Evolutionary conservation across 1,140 invertebrate genomes (phyloP).

Genomic region (Calephelis nemesis): DNA sequence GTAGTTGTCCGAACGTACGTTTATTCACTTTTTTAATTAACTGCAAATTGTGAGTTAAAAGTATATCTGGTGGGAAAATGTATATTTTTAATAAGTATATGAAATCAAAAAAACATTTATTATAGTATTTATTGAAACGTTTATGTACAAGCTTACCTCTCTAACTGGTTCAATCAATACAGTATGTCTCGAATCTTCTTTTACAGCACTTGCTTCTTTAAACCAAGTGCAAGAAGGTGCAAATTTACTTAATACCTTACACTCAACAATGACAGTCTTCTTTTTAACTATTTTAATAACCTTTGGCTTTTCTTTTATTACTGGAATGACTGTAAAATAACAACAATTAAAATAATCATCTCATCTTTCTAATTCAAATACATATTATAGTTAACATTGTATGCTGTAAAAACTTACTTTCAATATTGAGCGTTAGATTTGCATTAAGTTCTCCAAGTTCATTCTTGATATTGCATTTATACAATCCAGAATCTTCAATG

Average conservation of each 20-base stretch:
- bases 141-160: conserved; percentile 80
- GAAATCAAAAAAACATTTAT: conserved; percentile 17
- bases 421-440: conserved; percentile 97
- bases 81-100: too few relatives aligned
- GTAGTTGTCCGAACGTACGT: too few relatives aligned
- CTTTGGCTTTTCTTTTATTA: conserved; percentile 94
- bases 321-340: conserved; percentile 89
- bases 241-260: conserved; percentile 92
- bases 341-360: not conserved
- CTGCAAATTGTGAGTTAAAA: too few relatives aligned
- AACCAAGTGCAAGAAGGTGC: conserved; percentile 94
- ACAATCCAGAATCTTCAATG: conserved; percentile 96
- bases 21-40: too few relatives aligned
- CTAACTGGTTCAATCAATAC: conserved; percentile 88
- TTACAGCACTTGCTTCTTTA: conserved; percentile 89
- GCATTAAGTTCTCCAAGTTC: conserved; percentile 96
- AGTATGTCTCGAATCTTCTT: conserved; percentile 86
- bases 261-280: conserved; percentile 94
- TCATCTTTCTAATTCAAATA: not conserved
- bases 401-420: conserved; percentile 86
- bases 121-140: not conserved
- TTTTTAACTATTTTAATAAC: conserved; percentile 94
- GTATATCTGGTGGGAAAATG: too few relatives aligned
- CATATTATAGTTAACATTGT: not conserved
- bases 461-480: conserved; percentile 99